Evolutionary conservation across 2,113 vertebrate genomes (phyloP), one percentile per base, ranked within the genome.

Genomic region (Pholis gunnellus): DNA sequence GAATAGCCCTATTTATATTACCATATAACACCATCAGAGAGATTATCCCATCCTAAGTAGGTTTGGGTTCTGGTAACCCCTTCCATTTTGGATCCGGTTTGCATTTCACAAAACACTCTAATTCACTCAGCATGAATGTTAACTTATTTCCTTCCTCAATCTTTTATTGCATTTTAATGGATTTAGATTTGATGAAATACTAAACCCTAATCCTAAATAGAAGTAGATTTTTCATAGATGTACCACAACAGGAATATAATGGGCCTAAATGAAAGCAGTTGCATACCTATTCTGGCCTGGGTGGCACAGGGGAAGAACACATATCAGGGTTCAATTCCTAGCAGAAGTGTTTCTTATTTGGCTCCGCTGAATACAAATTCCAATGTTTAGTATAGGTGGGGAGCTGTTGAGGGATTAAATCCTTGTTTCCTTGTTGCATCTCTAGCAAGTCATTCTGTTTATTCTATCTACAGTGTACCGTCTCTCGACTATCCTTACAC

Each of bases 161-260:
- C 13, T 56, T 40, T 42, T 42, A 44, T 15, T 73, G 38, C 6
- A 60, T 73, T 73, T 73, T 22, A 44, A 13, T 74, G 72, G 57
- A 15, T 34, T 73, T 9, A n/a, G 10, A 73, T 46, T 73, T 46
- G 27, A 60, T 9, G 0, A 22, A 46, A 46, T 60, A 27, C 36
- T 1, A 29, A 20, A 4, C 8, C 6, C 3, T 54, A 29, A 59
- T 56, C 7, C 15, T 14, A 29, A 2, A 20, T 2, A 59, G 38
- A 44, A 72, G 8, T 7, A 3, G 5, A 59, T 59, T 13, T 59
- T 7, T 29, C 29, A n/a, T 56, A 25, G 5, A 31, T 50, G 9
- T 34, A 6, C 18, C 20, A 4, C 36, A 66, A 46, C 20, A 56
- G 63, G 42, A 34, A 46, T 36, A 71, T 46, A 65, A 27, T 75